Conservation (phyloP, 2,113 vertebrate species). For the Poeciliopsis turrubarensis region DNA sequence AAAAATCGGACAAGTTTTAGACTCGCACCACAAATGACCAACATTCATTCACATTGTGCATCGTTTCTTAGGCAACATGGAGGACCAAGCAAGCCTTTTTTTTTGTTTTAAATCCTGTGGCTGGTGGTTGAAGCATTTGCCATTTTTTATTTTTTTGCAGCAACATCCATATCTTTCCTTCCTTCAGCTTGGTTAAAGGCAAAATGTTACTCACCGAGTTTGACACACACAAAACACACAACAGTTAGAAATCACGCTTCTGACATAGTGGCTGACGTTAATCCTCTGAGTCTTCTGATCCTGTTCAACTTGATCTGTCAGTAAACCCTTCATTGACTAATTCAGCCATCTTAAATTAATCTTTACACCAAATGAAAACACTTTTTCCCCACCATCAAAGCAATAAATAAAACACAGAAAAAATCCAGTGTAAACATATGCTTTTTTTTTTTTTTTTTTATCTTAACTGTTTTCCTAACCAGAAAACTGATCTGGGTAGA, state of each 20-base stretch:
- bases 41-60: conserved; percentile 77
- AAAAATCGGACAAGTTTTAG: conserved; percentile 29
- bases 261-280: conserved; percentile 35
- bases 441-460: background rate
- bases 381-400: conserved; percentile 5
- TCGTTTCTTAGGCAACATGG: conserved; percentile 78
- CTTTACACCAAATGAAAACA: conserved; percentile 19
- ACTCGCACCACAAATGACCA: conserved; percentile 26
- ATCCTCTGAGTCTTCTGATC: conserved; percentile 24
- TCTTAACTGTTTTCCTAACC: conserved; percentile 16
- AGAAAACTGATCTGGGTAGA: conserved; percentile 18
- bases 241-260: conserved; percentile 39
- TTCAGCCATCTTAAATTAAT: conserved; percentile 14
- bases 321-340: conserved; percentile 37
- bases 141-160: conserved; percentile 34
- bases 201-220: conserved; percentile 69
- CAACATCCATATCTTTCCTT: conserved; percentile 51
- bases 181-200: conserved; percentile 75
- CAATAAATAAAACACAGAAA: conserved; percentile 58
- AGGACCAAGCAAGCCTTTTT: conserved; percentile 63
- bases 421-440: conserved; percentile 61
- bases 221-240: conserved; percentile 24
- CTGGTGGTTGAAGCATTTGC: conserved; percentile 59
- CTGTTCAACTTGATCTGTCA: conserved; percentile 37
- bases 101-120: conserved; percentile 36